phyloP scores from a whole-genome alignment of 2,888 invertebrate genomes.

The Artemia sp. region DNA sequence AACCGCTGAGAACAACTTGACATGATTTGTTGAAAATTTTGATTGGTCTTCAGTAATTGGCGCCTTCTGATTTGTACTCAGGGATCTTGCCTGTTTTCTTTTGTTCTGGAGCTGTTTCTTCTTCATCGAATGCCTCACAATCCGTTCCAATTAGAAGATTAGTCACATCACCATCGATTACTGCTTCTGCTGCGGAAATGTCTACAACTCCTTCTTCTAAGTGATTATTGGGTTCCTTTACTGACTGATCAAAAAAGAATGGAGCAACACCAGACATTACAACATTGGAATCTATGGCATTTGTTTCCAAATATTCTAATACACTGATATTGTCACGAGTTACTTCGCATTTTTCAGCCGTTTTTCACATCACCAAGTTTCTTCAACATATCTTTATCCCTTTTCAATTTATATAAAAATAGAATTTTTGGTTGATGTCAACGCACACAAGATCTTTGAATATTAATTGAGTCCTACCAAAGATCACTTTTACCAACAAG shows the following conservation, averaged over 20 bases:
- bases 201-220: conserved; percentile 1
- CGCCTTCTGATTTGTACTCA: neutral
- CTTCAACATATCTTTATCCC: too few species aligned
- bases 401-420: neutral
- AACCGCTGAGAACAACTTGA: neutral
- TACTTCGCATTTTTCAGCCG: too few species aligned
- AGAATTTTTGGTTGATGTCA: neutral
- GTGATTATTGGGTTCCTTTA: neutral
- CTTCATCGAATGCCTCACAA: neutral
- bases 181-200: neutral
- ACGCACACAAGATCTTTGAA: conserved; percentile 15
- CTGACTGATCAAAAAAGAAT: neutral
- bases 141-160: neutral
- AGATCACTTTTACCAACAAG: conserved; percentile 2
- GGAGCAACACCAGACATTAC: neutral
- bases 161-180: conserved; percentile 2
- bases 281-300: too few species aligned
- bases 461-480: neutral
- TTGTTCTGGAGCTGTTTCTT: neutral
- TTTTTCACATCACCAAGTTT: too few species aligned
- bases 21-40: neutral
- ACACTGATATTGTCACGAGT: too few species aligned
- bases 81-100: conserved; percentile 11
- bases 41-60: neutral
- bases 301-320: too few species aligned